These are phyloP conservation scores for Sus cebifrons DNA, from an alignment of 2,797 vertebrate genomes.

Conservation along the genomic window DNA sequence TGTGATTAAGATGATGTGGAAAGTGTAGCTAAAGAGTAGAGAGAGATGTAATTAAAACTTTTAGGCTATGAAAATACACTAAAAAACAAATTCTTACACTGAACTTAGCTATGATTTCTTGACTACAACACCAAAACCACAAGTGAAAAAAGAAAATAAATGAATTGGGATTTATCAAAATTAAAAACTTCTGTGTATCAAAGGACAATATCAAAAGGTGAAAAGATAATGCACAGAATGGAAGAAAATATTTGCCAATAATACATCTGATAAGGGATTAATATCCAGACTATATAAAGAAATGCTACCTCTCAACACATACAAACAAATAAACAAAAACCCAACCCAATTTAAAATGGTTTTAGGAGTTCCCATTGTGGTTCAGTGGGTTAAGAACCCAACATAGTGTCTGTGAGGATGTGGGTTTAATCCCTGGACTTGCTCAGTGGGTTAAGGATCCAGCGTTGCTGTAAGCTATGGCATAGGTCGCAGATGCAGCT, in stretches of 20 bases:
- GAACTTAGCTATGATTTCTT: background rate
- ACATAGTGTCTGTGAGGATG: too few relatives aligned
- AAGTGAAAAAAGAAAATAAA: background rate
- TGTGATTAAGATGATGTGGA: background rate
- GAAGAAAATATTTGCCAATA: constrained; percentile 52
- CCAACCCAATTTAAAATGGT: background rate
- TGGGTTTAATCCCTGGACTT: too few relatives aligned
- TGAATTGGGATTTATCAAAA: background rate
- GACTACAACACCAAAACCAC: background rate
- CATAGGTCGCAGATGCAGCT: too few relatives aligned
- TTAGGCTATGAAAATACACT: background rate
- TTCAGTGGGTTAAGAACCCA: too few relatives aligned
- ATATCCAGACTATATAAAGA: constrained; percentile 15
- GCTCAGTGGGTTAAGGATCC: too few relatives aligned
- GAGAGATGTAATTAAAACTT: background rate
- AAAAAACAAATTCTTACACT: background rate
- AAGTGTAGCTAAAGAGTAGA: background rate
- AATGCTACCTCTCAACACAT: background rate
- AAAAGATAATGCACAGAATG: background rate
- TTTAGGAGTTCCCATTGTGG: too few relatives aligned
- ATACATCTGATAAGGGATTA: background rate
- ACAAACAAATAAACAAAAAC: background rate
- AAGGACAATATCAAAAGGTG: background rate
- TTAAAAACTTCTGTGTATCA: background rate
- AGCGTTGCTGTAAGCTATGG: too few relatives aligned